A percentile compares a stretch with the other conserved stretches of the same genome.
phyloP scores from a whole-genome alignment of 2,113 vertebrate genomes.

The Tragelaphus strepsiceros region DNA sequence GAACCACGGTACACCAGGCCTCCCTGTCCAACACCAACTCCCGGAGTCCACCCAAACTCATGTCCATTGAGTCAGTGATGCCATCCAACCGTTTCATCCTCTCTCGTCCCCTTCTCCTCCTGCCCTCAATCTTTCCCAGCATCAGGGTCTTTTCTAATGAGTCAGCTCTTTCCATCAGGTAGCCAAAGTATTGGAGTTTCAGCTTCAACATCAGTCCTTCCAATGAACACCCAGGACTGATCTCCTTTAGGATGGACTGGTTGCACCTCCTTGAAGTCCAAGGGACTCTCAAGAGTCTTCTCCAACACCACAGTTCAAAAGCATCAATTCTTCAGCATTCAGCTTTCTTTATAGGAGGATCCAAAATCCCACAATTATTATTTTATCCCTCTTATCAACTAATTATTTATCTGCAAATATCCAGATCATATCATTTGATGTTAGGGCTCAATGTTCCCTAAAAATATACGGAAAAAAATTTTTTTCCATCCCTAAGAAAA shows the following conservation, averaged over 20 bases:
- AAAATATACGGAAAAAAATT: not conserved
- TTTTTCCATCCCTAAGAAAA: not conserved
- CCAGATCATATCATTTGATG: not conserved
- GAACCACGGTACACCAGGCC: accelerated
- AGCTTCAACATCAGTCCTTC: not conserved
- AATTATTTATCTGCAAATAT: not conserved
- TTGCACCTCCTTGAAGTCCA: not conserved
- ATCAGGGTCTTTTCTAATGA: not conserved
- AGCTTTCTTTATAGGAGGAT: not conserved
- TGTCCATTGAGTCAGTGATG: not conserved
- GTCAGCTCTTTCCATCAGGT: not conserved
- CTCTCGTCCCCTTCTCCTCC: not conserved
- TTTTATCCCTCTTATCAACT: not conserved
- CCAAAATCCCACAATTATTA: not conserved
- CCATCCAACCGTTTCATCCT: not conserved
- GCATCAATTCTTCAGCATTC: not conserved
- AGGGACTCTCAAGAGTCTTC: not conserved
- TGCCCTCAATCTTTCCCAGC: not conserved
- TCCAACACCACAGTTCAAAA: not conserved
- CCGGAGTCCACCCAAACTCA: not conserved
- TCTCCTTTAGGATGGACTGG: not conserved
- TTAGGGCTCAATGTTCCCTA: not conserved
- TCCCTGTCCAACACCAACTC: not conserved
- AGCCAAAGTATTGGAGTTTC: not conserved
- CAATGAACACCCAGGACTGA: not conserved